phyloP scores from a whole-genome alignment of 1,140 invertebrate species.

The Solen grandis region DNA sequence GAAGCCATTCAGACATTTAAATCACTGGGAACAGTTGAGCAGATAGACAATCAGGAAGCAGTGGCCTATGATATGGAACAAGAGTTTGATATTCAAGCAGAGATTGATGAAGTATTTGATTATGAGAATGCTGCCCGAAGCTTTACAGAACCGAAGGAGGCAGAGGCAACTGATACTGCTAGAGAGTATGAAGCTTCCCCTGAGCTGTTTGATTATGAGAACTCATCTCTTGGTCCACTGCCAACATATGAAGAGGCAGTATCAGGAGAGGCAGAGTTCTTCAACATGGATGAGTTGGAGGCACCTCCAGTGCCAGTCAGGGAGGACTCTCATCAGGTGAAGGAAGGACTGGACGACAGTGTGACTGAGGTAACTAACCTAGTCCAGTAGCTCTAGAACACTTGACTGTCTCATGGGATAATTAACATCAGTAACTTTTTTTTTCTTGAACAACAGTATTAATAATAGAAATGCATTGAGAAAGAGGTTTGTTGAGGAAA shows the following conservation, averaged over 20 bases:
- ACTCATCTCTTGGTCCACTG: constrained; percentile 48
- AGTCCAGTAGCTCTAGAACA: too few relatives aligned
- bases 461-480: too few relatives aligned
- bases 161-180: neutral
- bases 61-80: neutral
- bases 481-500: too few relatives aligned
- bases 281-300: constrained; percentile 64
- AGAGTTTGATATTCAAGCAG: neutral
- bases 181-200: constrained; percentile 32
- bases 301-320: constrained; percentile 64
- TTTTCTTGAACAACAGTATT: too few relatives aligned
- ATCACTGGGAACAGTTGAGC: neutral
- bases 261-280: constrained; percentile 60
- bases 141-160: constrained; percentile 32
- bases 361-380: too few relatives aligned
- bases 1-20: constrained; percentile 35
- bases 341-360: too few relatives aligned
- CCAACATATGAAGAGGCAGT: constrained; percentile 63
- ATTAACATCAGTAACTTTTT: too few relatives aligned
- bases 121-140: constrained; percentile 24
- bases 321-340: constrained; percentile 55
- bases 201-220: constrained; percentile 59
- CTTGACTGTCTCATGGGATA: too few relatives aligned
- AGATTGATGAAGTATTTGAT: constrained; percentile 37
- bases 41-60: neutral